Evolutionary conservation across 2,113 vertebrate species (phyloP).

Genomic region (Notarius lentiginosus): DNA sequence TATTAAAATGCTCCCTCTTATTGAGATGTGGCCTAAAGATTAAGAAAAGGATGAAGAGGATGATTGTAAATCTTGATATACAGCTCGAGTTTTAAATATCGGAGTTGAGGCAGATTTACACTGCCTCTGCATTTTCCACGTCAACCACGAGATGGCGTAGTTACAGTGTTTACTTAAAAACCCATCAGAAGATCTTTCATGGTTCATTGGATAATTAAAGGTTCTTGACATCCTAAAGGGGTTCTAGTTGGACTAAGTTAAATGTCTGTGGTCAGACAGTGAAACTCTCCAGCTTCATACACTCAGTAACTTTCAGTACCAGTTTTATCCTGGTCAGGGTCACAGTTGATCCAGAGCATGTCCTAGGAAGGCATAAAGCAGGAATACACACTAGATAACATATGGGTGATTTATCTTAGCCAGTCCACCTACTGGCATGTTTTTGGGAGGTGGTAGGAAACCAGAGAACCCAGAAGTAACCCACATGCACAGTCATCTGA

Average conservation of each 20-base stretch:
- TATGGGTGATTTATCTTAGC: neutral
- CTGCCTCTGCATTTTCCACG: neutral
- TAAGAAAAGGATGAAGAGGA: too few relatives aligned
- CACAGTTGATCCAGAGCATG: neutral
- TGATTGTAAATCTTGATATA: neutral
- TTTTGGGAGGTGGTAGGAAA: neutral
- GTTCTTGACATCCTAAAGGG: neutral
- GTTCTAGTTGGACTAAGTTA: neutral
- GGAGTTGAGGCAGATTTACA: neutral
- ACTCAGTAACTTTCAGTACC: neutral
- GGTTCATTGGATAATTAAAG: neutral
- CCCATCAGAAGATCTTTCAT: neutral
- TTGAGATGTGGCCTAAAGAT: neutral
- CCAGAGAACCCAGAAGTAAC: neutral
- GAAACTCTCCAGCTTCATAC: neutral
- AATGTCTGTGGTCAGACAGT: neutral
- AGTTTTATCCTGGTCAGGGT: neutral
- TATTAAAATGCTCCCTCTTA: neutral
- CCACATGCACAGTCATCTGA: neutral
- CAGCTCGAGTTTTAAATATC: neutral
- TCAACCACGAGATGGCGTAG: conserved; percentile 39
- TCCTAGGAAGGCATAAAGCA: neutral
- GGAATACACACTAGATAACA: neutral
- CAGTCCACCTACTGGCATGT: neutral
- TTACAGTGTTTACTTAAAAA: conserved; percentile 24